Base-by-base conservation (phyloP, 2,797 vertebrate genomes). In the Leptodactylus fallax region DNA sequence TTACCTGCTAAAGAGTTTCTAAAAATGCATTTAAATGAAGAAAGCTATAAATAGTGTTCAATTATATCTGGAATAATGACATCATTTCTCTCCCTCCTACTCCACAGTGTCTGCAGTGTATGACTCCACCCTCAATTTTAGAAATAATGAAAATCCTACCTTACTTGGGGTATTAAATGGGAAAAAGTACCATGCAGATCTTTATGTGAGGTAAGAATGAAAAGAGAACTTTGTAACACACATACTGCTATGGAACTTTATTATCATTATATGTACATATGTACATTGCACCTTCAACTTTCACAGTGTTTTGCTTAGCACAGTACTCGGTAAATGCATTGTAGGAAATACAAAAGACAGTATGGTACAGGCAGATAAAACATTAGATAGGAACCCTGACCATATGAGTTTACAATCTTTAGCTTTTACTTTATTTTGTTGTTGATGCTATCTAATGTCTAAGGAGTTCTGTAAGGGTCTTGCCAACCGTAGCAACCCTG, bases 101-200 rank as follows among this genome's bases (percentile, higher is more conserved):
- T 27, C 77, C 94, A 74, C 93, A 99, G 98, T 96, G 92, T 95
- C 96, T 90, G 98, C 98, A 88, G 96, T 99, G 90, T 99, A 99
- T 91, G 98, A 99, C 93, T 97, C 96, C 92, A 99, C 97, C 3
- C 95, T 99, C 92, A 99, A 99, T 96, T 99, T 99, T 95, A 97
- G 97, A 95, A 96, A 98, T 93, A 97, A 97, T 58, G 95, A 98
- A 92, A 93, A 92, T 12, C 98, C 98, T 36, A 97, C 97, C 1
- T 91, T 99, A 91, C 95, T 97, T 88, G 98, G 97, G 87, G 92
- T 99, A 91, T 95, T 99, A 47, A 97, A 96, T 49, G 98, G 98
- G 90, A 96, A 96, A 93, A 99, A 98, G 89, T 99, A 98, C 56
- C 97, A 99, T 0, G 97, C 97, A 16, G 98, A 99, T 90, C 92